phyloP scores from a whole-genome alignment of 2,888 invertebrate genomes.

The Lithophane socia region DNA sequence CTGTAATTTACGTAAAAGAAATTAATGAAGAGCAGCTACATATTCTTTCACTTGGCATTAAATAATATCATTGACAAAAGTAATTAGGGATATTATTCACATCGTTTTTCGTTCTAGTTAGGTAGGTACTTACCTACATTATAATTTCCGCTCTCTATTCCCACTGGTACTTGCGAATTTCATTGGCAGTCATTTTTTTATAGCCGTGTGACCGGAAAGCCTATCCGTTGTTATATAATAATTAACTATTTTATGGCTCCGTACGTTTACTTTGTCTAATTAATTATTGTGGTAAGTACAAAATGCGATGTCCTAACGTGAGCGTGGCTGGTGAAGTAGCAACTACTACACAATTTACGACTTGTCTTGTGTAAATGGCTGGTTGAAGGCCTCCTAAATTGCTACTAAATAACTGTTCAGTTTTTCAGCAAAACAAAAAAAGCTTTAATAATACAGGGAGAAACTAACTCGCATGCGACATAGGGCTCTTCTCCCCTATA shows the following conservation, averaged over 20 bases:
- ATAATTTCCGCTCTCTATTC: slow-evolving; percentile 64
- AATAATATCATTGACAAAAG: slow-evolving; percentile 40
- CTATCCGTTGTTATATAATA: slow-evolving; percentile 57
- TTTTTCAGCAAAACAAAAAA: not conserved
- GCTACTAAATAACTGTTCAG: not conserved
- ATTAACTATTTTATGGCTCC: slow-evolving; percentile 44
- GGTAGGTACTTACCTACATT: slow-evolving; percentile 18
- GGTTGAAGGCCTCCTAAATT: not conserved
- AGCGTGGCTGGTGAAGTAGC: not conserved
- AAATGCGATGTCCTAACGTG: slow-evolving; percentile 4
- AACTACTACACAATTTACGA: not conserved
- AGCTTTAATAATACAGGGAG: not conserved
- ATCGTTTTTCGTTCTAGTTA: slow-evolving; percentile 43
- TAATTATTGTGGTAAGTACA: slow-evolving; percentile 17
- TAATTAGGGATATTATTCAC: slow-evolving; percentile 55
- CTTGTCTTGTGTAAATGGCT: not conserved
- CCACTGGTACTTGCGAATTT: slow-evolving; percentile 54
- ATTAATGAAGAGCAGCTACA: slow-evolving; percentile 1
- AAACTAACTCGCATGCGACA: no score
- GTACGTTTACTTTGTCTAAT: slow-evolving; percentile 52
- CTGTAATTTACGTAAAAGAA: slow-evolving; percentile 18
- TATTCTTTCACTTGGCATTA: slow-evolving; percentile 19
- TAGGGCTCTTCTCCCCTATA: not conserved
- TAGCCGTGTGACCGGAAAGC: slow-evolving; percentile 63
- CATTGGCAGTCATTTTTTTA: slow-evolving; percentile 58